Base-by-base conservation (phyloP, 2,888 invertebrate species). In the Phalangium opilio region DNA sequence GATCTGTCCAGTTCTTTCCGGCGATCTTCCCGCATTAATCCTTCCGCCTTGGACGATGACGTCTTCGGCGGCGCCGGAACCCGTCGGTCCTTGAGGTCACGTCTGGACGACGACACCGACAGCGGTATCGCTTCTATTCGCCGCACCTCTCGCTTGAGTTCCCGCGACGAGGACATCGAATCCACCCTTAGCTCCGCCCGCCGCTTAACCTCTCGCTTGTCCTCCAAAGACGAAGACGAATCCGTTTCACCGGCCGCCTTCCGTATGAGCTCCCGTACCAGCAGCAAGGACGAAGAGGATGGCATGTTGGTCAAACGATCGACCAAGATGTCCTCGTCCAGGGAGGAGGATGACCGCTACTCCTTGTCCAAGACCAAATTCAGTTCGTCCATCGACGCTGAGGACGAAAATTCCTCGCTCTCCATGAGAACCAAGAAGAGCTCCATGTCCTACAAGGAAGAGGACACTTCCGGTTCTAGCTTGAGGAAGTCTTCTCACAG, bases 301-400 rank as follows among this genome's bases (percentile, higher is more conserved):
- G 27, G 27, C 8, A 27, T 27, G 27, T 27, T 27, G 27, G 27
- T 27, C 3, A 19, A 33, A 7, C 42, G 38, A n/a, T 12, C 15
- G 20, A 32, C 43, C 27, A 15, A 47, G 35, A 43, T 36, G 34
- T 43, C 38, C 2, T 43, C 38, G 3, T 43, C 41, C n/a, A 19
- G 41, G 12, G 49, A 49, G 3, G 27, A 39, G 10, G 51, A 51
- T 2, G 49, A 47, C 7, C 41, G 41, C 12, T 27, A 27, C 27
- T 27, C 27, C 27, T 27, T 27, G 27, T 46, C 45, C 7, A 52
- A 43, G 43, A 36, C 50, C 3, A 47, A 43, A 3, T 15, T 50
- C 15, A 48, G 50, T n/a, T 44, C 47, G 0, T 48, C 49, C 12
- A 46, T 48, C 8, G 51, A 51, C 12, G 51, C 46, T 3, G 51